Percentiles rank a stretch among this genome's conserved stretches.
phyloP scores from a whole-genome alignment of 2,113 vertebrate species.

The Halichoerus grypus region DNA sequence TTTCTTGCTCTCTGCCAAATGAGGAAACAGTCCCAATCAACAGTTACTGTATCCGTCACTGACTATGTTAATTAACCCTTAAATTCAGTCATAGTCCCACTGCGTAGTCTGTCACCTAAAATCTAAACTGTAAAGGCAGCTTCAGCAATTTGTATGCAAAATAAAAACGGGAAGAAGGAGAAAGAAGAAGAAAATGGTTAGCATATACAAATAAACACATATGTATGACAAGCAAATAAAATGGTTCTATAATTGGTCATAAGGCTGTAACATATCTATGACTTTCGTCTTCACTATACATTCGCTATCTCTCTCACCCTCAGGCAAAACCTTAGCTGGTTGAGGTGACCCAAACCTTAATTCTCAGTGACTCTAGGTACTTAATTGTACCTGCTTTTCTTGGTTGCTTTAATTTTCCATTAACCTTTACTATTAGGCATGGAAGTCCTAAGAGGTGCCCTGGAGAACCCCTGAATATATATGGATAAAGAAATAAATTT shows the following conservation, averaged over 20 bases:
- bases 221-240: background rate
- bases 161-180: background rate
- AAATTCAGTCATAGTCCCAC: background rate
- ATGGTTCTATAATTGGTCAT: background rate
- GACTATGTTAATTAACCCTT: background rate
- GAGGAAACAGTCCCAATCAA: background rate
- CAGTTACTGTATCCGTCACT: background rate
- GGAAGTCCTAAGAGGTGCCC: background rate
- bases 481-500: background rate
- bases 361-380: background rate
- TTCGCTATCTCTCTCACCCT: background rate
- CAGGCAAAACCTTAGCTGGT: background rate
- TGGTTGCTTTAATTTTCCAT: background rate
- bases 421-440: background rate
- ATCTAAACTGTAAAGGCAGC: background rate
- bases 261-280: background rate
- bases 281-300: background rate
- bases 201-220: background rate
- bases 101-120: constrained; percentile 28
- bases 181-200: background rate
- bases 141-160: background rate
- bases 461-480: background rate
- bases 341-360: background rate
- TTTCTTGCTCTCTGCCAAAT: background rate
- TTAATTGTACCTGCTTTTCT: background rate